A percentile compares a stretch with the other conserved stretches of the same genome.
Evolutionary conservation across 2,797 vertebrate species (phyloP).

Genomic region (Nannoperca australis): DNA sequence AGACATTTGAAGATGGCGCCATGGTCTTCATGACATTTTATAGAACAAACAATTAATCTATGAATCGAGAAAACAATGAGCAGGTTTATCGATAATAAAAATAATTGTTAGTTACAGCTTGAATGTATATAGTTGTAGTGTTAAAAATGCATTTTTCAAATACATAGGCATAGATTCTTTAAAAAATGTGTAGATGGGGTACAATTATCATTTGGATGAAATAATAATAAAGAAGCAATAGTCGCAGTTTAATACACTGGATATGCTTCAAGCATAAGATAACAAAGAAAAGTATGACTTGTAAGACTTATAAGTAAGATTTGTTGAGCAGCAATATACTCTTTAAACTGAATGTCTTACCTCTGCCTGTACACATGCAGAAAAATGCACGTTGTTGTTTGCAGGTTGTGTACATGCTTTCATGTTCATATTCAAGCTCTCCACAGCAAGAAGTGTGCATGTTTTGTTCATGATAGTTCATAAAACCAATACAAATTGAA

Average conservation of each 20-base stretch:
- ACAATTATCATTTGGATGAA: not conserved
- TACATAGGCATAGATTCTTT: not conserved
- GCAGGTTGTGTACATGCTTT: conserved; percentile 8
- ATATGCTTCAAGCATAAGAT: not conserved
- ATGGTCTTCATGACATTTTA: not conserved
- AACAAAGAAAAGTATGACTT: not conserved
- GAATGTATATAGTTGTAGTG: not conserved
- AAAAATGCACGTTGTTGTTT: not conserved
- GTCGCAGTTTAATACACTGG: not conserved
- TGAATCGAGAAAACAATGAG: not conserved
- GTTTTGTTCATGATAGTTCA: conserved; percentile 63
- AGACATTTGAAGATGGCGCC: not conserved
- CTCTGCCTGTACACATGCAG: not conserved
- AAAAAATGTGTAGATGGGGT: too few relatives aligned
- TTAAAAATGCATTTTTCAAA: not conserved
- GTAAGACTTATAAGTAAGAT: not conserved
- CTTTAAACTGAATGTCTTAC: not conserved
- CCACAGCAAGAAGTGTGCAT: conserved; percentile 32
- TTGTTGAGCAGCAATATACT: conserved; percentile 2
- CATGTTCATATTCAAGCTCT: conserved; percentile 32
- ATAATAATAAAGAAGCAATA: not conserved
- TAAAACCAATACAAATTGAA: conserved; percentile 67
- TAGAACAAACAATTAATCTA: not conserved
- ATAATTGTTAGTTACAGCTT: too few relatives aligned
- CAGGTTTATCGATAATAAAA: not conserved